phyloP scores from a whole-genome alignment of 1,140 invertebrate genomes.

The Magallana angulata region DNA sequence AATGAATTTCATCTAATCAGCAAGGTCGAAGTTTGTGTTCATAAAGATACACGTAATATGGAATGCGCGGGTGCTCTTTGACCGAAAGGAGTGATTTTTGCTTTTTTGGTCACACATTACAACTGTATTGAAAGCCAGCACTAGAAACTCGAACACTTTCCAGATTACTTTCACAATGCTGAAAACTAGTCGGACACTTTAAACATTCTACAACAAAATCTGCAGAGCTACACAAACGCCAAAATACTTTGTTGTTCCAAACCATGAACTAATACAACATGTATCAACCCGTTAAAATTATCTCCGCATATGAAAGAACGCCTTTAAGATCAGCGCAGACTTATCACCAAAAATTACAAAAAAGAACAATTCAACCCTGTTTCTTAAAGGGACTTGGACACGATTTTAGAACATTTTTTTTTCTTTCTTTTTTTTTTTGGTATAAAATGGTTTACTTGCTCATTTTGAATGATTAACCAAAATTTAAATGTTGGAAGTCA shows the following conservation, averaged over 20 bases:
- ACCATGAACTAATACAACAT: slow-evolving; percentile 63
- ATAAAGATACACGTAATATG: neutral
- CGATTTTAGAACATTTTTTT: too few relatives aligned
- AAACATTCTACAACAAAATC: slow-evolving; percentile 48
- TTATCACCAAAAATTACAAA: too few relatives aligned
- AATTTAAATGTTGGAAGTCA: too few relatives aligned
- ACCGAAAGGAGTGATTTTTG: neutral
- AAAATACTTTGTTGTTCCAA: slow-evolving; percentile 55
- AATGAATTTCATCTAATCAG: neutral
- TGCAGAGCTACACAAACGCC: slow-evolving; percentile 44
- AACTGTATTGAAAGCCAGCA: slow-evolving; percentile 48
- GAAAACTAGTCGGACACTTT: slow-evolving; percentile 55
- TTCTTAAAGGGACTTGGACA: too few relatives aligned
- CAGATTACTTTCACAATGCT: slow-evolving; percentile 40
- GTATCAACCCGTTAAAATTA: slow-evolving; percentile 67
- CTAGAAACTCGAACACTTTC: slow-evolving; percentile 36
- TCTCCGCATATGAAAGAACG: too few relatives aligned
- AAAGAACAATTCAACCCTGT: too few relatives aligned
- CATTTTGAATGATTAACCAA: too few relatives aligned
- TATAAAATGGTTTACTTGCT: too few relatives aligned
- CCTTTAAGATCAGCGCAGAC: too few relatives aligned
- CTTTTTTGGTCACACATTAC: slow-evolving; percentile 50
- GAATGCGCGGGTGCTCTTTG: neutral
- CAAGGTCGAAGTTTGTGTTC: neutral
- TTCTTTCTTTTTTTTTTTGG: too few relatives aligned